Evolutionary conservation across 2,888 invertebrate genomes (phyloP).

Genomic region (Zootermopsis nevadensis): DNA sequence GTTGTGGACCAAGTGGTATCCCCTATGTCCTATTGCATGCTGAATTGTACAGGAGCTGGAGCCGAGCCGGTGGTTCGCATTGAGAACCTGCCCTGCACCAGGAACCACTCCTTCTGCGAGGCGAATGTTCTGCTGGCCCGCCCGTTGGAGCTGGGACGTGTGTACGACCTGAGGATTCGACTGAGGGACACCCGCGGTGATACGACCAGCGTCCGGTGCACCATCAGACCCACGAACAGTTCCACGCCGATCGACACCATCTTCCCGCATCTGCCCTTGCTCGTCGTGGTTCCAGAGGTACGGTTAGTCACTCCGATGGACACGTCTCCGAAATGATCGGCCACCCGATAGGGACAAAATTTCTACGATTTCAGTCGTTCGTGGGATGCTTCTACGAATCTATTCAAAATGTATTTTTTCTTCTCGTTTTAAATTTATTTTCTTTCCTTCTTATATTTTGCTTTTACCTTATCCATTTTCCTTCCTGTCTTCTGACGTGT

Average conservation of each 20-base stretch:
- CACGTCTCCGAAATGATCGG: too few relatives aligned
- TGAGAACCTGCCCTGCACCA: conserved; percentile 84
- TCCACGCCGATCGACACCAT: conserved; percentile 64
- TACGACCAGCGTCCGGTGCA: conserved; percentile 79
- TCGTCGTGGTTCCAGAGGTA: conserved; percentile 82
- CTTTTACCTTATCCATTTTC: too few relatives aligned
- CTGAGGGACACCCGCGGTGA: conserved; percentile 80
- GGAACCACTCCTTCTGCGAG: conserved; percentile 89
- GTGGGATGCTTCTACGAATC: too few relatives aligned
- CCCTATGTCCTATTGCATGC: too few relatives aligned
- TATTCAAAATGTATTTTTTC: too few relatives aligned
- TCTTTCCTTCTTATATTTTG: too few relatives aligned
- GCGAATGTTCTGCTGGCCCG: conserved; percentile 85
- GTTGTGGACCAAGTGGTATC: too few relatives aligned
- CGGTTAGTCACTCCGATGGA: conserved; percentile 52
- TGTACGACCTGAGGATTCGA: conserved; percentile 77
- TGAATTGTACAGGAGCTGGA: background rate
- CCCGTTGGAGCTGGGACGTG: conserved; percentile 81
- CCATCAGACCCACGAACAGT: conserved; percentile 85
- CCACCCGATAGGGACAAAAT: too few relatives aligned
- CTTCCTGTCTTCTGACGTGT: too few relatives aligned
- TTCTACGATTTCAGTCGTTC: too few relatives aligned
- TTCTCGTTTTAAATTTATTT: too few relatives aligned
- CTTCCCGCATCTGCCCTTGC: conserved; percentile 83
- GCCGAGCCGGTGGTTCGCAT: conserved; percentile 78